phyloP scores from a whole-genome alignment of 2,797 vertebrate genomes.

The Hippocampus kuda region DNA sequence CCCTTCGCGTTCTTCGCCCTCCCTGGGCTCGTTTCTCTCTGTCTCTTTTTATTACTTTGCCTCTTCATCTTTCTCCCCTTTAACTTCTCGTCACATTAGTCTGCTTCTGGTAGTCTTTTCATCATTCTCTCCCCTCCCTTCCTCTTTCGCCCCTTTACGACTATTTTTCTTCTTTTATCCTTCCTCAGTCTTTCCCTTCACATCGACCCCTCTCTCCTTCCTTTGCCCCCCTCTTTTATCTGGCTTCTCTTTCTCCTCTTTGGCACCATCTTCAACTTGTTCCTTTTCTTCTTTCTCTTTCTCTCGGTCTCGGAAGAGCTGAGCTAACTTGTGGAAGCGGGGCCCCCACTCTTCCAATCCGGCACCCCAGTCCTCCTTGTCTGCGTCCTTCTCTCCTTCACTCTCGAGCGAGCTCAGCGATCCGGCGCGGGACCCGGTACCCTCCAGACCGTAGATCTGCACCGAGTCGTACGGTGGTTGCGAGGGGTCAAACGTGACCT shows the following conservation, averaged over 20 bases:
- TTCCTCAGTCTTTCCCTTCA: slow-evolving; percentile 44
- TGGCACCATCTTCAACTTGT: slow-evolving; percentile 31
- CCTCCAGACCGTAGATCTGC: slow-evolving; percentile 86
- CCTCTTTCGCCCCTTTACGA: slow-evolving; percentile 40
- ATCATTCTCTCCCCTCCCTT: slow-evolving; percentile 45
- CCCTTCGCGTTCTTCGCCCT: slow-evolving; percentile 48
- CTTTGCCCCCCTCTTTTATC: slow-evolving; percentile 29
- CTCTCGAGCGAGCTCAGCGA: slow-evolving; percentile 80
- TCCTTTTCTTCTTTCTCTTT: slow-evolving; percentile 57
- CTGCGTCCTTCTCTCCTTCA: slow-evolving; percentile 69
- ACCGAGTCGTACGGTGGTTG: slow-evolving; percentile 86
- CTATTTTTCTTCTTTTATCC: slow-evolving; percentile 37
- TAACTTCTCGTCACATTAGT: slow-evolving; percentile 63
- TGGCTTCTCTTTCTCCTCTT: slow-evolving; percentile 31
- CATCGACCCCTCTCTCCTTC: slow-evolving; percentile 26
- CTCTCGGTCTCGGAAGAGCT: slow-evolving; percentile 74
- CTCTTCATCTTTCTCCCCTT: slow-evolving; percentile 67
- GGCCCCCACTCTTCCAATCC: slow-evolving; percentile 84
- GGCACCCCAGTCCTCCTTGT: slow-evolving; percentile 69
- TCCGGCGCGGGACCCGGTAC: slow-evolving; percentile 80
- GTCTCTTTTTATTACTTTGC: slow-evolving; percentile 69
- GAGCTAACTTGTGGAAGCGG: slow-evolving; percentile 77
- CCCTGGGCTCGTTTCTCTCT: slow-evolving; percentile 65
- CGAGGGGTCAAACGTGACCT: slow-evolving; percentile 79
- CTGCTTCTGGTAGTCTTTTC: slow-evolving; percentile 56